phyloP scores from a whole-genome alignment of 2,113 vertebrate genomes.

The Lamprotornis superbus region DNA sequence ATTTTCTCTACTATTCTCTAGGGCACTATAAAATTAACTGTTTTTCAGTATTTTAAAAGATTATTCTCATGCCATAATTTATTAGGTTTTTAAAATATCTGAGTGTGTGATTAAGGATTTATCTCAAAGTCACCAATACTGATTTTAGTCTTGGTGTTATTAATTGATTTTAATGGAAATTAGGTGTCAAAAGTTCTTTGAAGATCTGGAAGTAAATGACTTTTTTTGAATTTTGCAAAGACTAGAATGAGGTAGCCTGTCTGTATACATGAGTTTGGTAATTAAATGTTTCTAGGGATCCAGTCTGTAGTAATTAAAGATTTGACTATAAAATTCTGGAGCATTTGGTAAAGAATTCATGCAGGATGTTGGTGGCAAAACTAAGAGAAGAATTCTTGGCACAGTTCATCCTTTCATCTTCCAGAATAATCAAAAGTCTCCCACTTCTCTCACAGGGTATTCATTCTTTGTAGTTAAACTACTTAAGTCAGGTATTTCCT shows the following conservation, averaged over 20 bases:
- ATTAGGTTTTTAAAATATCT: neutral
- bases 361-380: neutral
- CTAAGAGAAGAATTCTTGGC: neutral
- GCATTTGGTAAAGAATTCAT: neutral
- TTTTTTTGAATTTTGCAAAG: neutral
- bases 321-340: neutral
- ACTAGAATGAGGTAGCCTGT: neutral
- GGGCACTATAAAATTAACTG: neutral
- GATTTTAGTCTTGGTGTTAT: neutral
- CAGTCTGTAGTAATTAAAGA: neutral
- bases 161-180: neutral
- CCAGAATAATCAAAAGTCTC: neutral
- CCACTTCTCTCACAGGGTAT: neutral
- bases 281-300: neutral
- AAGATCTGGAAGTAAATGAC: neutral
- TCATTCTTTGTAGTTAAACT: neutral
- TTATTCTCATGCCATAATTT: neutral
- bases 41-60: neutral
- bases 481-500: neutral
- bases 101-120: neutral
- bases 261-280: neutral
- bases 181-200: neutral
- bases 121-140: neutral
- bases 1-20: neutral
- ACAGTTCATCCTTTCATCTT: neutral